These are phyloP conservation scores for Toxostoma redivivum DNA, from an alignment of 2,113 vertebrate genomes.

Conservation along the genomic window DNA sequence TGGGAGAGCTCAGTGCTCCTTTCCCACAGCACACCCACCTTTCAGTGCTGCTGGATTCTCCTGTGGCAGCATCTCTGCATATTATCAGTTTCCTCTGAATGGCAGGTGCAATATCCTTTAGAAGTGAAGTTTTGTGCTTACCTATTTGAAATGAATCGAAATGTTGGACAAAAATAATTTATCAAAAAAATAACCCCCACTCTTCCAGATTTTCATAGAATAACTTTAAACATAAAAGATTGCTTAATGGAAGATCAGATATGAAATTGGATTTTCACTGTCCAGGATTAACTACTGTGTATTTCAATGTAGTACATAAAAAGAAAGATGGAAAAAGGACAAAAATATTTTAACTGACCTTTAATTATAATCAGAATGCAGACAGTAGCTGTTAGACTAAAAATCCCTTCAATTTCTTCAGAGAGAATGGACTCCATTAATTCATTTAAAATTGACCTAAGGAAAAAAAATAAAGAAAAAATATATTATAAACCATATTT, in stretches of 20 bases:
- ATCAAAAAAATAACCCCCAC: not conserved
- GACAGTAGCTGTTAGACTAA: conserved; percentile 77
- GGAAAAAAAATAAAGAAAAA: not conserved
- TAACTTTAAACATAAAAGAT: not conserved
- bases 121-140: conserved; percentile 51
- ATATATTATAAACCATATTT: not conserved
- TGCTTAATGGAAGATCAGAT: not conserved
- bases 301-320: not conserved
- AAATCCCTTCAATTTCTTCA: conserved; percentile 78
- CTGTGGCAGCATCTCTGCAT: conserved; percentile 58
- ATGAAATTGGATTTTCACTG: not conserved
- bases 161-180: not conserved
- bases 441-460: conserved; percentile 85
- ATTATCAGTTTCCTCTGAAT: conserved; percentile 75
- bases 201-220: not conserved
- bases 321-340: not conserved
- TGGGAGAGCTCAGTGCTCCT: not conserved
- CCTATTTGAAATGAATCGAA: conserved; percentile 57
- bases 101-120: conserved; percentile 73
- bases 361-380: conserved; percentile 74
- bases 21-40: conserved; percentile 69
- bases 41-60: conserved; percentile 58
- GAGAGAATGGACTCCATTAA: conserved; percentile 74
- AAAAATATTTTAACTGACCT: conserved; percentile 69
- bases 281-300: not conserved